Conservation (phyloP, 1,140 invertebrate species). For the Heterodera schachtii region DNA sequence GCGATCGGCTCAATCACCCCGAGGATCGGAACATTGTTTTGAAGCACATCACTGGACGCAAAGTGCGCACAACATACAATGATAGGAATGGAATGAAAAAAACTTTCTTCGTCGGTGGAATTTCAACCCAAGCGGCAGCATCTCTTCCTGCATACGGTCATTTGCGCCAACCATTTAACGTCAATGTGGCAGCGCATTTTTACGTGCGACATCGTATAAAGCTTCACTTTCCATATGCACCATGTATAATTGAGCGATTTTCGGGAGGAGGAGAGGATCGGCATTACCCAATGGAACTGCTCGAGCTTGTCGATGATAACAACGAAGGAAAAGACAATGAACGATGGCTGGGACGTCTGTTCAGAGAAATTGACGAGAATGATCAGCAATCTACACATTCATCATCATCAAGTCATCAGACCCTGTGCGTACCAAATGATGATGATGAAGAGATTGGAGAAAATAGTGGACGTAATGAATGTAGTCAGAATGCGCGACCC, state of each 20-base stretch:
- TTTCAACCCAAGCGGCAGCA: neutral
- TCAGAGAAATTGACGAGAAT: neutral
- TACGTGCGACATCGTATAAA: neutral
- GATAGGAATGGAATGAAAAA: neutral
- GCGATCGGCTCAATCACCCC: constrained; percentile 6
- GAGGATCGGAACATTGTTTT: neutral
- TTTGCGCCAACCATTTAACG: neutral
- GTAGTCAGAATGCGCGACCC: too few relatives aligned
- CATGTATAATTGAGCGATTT: neutral
- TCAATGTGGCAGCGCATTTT: neutral
- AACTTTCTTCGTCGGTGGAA: neutral
- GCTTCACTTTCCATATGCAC: neutral
- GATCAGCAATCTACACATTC: neutral
- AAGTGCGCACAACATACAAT: neutral
- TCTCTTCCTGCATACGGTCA: neutral
- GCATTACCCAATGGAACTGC: neutral
- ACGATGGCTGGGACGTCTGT: neutral
- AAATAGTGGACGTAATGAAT: too few relatives aligned
- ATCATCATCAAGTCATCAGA: too few relatives aligned
- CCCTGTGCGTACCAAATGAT: too few relatives aligned
- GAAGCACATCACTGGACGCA: neutral
- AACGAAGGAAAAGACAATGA: neutral
- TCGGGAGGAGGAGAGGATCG: neutral
- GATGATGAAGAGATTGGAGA: too few relatives aligned
- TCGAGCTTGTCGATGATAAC: neutral